Conservation (phyloP, 1,140 invertebrate species). For the Argopecten irradians region DNA sequence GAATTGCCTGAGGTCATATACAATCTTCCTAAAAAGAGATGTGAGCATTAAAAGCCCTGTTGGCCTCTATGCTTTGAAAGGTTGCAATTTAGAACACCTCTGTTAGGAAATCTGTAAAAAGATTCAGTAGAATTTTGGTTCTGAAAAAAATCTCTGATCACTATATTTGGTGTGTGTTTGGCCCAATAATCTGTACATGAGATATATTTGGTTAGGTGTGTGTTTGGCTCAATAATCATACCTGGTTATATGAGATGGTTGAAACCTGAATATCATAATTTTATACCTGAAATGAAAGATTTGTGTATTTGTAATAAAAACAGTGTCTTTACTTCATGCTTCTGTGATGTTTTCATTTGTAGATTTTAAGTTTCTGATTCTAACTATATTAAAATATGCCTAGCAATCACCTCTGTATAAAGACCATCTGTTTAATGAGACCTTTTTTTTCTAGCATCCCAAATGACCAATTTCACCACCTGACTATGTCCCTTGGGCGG, state of each 20-base stretch:
- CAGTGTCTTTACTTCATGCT: neutral
- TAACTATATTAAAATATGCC: too few species aligned
- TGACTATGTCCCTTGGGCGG: too few species aligned
- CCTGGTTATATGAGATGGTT: neutral
- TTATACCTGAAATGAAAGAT: neutral
- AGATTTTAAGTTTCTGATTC: too few species aligned
- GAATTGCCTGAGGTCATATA: too few species aligned
- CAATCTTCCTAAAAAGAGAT: too few species aligned
- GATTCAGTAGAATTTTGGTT: neutral
- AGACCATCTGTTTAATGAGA: too few species aligned
- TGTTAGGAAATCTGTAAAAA: neutral
- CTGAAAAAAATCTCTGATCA: neutral
- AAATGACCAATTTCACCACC: too few species aligned
- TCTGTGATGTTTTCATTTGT: neutral
- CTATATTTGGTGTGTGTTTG: neutral
- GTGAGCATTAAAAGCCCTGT: too few species aligned
- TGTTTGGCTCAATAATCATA: neutral
- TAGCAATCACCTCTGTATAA: too few species aligned
- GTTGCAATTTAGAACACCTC: neutral
- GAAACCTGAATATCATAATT: neutral
- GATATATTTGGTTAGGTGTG: neutral
- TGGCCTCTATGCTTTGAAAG: neutral
- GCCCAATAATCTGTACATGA: neutral
- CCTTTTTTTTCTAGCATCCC: too few species aligned
- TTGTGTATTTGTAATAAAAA: constrained; percentile 1